phyloP scores from a whole-genome alignment of 2,113 vertebrate species.

The Grallaria varia region DNA sequence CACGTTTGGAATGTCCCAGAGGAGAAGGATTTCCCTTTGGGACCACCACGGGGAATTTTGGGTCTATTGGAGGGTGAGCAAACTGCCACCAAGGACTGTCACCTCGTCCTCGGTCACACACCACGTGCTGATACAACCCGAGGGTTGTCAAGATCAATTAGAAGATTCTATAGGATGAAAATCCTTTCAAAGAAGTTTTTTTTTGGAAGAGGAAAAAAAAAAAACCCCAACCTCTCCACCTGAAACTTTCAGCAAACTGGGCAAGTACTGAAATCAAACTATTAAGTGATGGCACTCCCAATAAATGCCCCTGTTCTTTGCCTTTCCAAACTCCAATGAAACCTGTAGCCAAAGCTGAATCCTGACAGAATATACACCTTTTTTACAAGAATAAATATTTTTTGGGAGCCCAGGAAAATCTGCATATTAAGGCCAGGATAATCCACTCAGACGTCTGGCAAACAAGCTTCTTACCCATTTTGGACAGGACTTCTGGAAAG shows the following conservation, averaged over 20 bases:
- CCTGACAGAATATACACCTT: not conserved
- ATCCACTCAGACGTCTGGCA: not conserved
- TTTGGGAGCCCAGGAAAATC: not conserved
- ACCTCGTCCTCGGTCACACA: accelerated
- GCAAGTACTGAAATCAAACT: not conserved
- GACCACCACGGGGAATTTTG: not conserved
- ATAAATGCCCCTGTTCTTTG: not conserved
- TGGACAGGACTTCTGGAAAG: not conserved
- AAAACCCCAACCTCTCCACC: no score
- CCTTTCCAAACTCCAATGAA: not conserved
- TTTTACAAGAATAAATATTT: not conserved
- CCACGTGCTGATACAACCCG: accelerated
- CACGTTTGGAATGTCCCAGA: not conserved
- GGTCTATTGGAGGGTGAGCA: accelerated
- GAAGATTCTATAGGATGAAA: not conserved
- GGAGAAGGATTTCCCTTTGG: not conserved
- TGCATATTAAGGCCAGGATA: not conserved
- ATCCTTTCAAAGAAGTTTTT: not conserved
- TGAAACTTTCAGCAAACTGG: not conserved
- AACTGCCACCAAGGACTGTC: not conserved
- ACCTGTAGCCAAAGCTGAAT: not conserved
- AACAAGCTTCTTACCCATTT: not conserved
- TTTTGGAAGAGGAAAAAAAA: not conserved
- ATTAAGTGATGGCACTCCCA: not conserved
- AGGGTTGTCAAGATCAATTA: not conserved